Evolutionary conservation across 2,888 invertebrate genomes (phyloP).

Genomic region (Mycalesis mineus): DNA sequence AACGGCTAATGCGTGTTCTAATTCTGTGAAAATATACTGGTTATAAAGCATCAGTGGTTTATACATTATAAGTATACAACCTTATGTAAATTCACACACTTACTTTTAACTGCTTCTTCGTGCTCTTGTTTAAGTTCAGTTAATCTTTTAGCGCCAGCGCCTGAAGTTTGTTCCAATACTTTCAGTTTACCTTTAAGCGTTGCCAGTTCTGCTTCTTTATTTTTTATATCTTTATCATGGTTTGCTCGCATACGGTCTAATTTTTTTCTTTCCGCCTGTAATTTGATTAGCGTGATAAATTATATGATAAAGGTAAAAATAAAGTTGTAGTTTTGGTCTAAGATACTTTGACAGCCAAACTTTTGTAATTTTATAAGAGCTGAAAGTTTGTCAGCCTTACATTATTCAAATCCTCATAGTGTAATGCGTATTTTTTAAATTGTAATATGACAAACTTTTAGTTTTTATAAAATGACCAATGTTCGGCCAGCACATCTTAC

Average conservation of each 20-base stretch:
- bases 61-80: too few species aligned
- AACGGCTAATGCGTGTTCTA: constrained; percentile 82
- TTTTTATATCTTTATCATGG: constrained; percentile 86
- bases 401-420: too few species aligned
- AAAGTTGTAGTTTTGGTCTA: too few species aligned
- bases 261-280: constrained; percentile 81
- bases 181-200: constrained; percentile 86
- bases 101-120: constrained; percentile 83
- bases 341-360: too few species aligned
- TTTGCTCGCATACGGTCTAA: constrained; percentile 81
- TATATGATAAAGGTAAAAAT: too few species aligned
- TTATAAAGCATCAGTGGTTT: neutral
- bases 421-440: too few species aligned
- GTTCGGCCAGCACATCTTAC: too few species aligned
- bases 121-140: constrained; percentile 83
- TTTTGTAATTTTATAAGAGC: too few species aligned
- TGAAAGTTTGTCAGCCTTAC: too few species aligned
- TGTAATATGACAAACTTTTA: too few species aligned
- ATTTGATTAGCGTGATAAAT: constrained; percentile 9
- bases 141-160: constrained; percentile 80
- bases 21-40: constrained; percentile 62
- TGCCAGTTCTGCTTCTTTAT: constrained; percentile 87
- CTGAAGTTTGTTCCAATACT: constrained; percentile 79
- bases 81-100: constrained; percentile 42
- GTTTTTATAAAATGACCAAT: too few species aligned